phyloP scores from a whole-genome alignment of 2,797 vertebrate species.

The Staurois parvus region DNA sequence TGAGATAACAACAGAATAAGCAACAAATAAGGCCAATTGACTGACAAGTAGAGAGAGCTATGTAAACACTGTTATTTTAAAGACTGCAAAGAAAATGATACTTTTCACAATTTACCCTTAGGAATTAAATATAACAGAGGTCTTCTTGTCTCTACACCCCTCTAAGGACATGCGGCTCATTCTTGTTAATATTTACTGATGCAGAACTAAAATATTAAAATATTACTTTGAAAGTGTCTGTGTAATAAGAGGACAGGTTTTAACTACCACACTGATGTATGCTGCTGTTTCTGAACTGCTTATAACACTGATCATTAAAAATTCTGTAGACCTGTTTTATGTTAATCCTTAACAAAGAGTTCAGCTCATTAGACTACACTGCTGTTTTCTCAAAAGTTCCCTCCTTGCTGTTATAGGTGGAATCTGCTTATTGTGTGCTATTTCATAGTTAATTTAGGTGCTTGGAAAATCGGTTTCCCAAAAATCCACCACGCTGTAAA shows the following conservation, averaged over 20 bases:
- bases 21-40: not conserved
- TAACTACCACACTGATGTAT: slow-evolving; percentile 17
- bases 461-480: not conserved
- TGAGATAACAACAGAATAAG: not conserved
- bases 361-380: slow-evolving; percentile 17
- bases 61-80: not conserved
- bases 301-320: slow-evolving; percentile 36
- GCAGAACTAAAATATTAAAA: slow-evolving; percentile 34
- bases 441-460: not conserved
- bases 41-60: not conserved
- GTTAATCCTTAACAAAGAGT: slow-evolving; percentile 23
- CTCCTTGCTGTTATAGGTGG: not conserved
- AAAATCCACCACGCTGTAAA: not conserved
- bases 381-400: slow-evolving; percentile 15
- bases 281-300: slow-evolving; percentile 14
- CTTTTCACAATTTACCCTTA: not conserved
- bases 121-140: not conserved
- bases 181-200: slow-evolving; percentile 16
- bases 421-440: slow-evolving; percentile 1
- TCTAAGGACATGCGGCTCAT: slow-evolving; percentile 8
- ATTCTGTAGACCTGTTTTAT: slow-evolving; percentile 19
- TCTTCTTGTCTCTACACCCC: not conserved
- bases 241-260: slow-evolving; percentile 19
- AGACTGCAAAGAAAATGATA: not conserved
- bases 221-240: slow-evolving; percentile 25